Conservation (phyloP, 2,797 vertebrate species). For the Chromis chromis region DNA sequence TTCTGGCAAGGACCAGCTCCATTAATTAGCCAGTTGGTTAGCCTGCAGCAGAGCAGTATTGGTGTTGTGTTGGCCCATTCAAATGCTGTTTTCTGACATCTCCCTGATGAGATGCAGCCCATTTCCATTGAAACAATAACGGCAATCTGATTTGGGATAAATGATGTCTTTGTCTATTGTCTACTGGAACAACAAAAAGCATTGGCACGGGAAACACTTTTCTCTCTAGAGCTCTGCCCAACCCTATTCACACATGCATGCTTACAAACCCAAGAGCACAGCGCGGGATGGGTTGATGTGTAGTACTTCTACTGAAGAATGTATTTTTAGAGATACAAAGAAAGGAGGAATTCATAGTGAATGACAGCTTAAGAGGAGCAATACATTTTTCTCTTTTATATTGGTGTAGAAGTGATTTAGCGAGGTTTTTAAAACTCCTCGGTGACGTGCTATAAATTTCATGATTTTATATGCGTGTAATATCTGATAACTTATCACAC, state of each 20-base stretch:
- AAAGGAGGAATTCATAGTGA: background rate
- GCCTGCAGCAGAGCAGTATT: conserved; percentile 49
- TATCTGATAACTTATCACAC: conserved; percentile 23
- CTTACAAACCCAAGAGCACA: conserved; percentile 42
- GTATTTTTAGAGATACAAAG: conserved; percentile 4
- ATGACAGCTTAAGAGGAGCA: conserved; percentile 10
- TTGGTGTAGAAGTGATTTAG: background rate
- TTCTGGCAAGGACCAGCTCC: conserved; percentile 32
- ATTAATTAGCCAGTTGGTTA: conserved; percentile 65
- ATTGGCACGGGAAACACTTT: conserved; percentile 55
- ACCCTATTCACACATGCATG: conserved; percentile 40
- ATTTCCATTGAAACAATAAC: conserved; percentile 76
- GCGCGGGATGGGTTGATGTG: conserved; percentile 51
- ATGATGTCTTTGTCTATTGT: conserved; percentile 81
- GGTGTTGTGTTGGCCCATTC: conserved; percentile 50
- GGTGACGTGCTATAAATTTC: background rate
- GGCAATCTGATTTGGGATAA: conserved; percentile 76
- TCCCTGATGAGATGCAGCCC: conserved; percentile 67
- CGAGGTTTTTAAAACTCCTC: background rate
- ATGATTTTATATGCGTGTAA: conserved; percentile 2
- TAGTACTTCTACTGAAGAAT: conserved; percentile 18
- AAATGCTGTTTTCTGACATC: conserved; percentile 61
- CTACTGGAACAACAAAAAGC: conserved; percentile 68
- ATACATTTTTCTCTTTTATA: conserved; percentile 1
- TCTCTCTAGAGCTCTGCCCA: conserved; percentile 60